A percentile compares a stretch with the other conserved stretches of the same genome.
These are phyloP conservation scores for Anastrepha obliqua DNA, from an alignment of 1,140 invertebrate genomes.

Conservation along the genomic window DNA sequence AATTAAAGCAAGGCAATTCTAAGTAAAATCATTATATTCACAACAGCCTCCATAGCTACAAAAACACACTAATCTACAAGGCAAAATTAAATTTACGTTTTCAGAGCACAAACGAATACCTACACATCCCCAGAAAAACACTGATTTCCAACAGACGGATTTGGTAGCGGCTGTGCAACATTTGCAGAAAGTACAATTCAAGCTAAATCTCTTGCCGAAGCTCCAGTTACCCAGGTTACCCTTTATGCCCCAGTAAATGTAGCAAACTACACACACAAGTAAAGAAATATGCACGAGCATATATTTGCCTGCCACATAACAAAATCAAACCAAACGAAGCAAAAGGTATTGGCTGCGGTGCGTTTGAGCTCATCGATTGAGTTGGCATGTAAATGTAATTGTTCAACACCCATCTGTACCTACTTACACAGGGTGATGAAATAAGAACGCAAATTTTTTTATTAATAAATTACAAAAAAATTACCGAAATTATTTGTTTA, in stretches of 20 bases:
- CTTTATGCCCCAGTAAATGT: not conserved
- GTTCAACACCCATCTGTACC: not conserved
- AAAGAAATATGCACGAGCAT: not conserved
- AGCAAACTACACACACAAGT: not conserved
- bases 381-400: not conserved
- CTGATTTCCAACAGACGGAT: not conserved
- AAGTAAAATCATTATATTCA: not conserved
- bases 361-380: constrained; percentile 36
- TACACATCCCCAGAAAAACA: not conserved
- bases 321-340: not conserved
- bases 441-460: no score
- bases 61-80: not conserved
- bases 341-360: constrained; percentile 4
- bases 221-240: not conserved
- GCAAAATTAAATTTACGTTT: not conserved
- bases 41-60: not conserved
- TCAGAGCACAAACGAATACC: not conserved
- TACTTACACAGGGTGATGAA: not conserved
- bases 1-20: not conserved
- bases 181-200: not conserved
- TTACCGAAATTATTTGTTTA: no score
- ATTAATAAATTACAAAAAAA: no score
- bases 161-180: not conserved
- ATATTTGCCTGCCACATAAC: not conserved
- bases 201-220: not conserved